These are phyloP conservation scores for Pica pica DNA, from an alignment of 2,113 vertebrate genomes.

Conservation along the genomic window DNA sequence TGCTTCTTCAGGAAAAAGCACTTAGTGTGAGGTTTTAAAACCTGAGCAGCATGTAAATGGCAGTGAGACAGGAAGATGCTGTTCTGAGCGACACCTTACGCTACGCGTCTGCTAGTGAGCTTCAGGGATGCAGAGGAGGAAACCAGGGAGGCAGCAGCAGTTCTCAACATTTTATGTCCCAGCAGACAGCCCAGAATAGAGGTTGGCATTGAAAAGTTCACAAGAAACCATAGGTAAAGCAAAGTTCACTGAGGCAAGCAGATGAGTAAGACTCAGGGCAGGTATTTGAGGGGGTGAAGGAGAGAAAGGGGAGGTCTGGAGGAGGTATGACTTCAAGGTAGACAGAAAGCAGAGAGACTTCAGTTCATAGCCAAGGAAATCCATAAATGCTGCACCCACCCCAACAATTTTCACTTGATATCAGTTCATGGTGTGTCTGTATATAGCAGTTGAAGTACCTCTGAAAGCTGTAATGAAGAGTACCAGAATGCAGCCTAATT, in stretches of 20 bases:
- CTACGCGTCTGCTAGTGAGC: background rate
- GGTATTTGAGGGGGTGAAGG: background rate
- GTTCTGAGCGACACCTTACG: conserved; percentile 31
- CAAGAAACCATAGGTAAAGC: background rate
- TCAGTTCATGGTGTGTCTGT: conserved; percentile 42
- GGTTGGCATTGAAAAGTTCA: background rate
- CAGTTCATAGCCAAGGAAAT: conserved; percentile 60
- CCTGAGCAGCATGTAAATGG: conserved; percentile 61
- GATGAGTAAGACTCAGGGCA: background rate
- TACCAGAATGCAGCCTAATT: conserved; percentile 5
- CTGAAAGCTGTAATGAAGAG: background rate
- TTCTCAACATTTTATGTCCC: background rate
- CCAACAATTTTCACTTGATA: conserved; percentile 65
- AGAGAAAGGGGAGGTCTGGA: conserved; percentile 17
- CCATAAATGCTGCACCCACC: conserved; percentile 43
- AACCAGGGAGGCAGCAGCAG: background rate
- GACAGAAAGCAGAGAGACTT: conserved; percentile 52
- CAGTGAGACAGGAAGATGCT: conserved; percentile 45
- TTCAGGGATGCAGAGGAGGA: conserved; percentile 32
- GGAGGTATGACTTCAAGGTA: background rate
- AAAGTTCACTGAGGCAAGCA: background rate
- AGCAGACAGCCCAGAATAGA: background rate
- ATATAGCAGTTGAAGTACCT: background rate
- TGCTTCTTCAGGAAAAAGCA: conserved; percentile 48
- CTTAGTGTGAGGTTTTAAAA: conserved; percentile 59